Conservation (phyloP, 2,888 invertebrate genomes). For the Idaea aversata region DNA sequence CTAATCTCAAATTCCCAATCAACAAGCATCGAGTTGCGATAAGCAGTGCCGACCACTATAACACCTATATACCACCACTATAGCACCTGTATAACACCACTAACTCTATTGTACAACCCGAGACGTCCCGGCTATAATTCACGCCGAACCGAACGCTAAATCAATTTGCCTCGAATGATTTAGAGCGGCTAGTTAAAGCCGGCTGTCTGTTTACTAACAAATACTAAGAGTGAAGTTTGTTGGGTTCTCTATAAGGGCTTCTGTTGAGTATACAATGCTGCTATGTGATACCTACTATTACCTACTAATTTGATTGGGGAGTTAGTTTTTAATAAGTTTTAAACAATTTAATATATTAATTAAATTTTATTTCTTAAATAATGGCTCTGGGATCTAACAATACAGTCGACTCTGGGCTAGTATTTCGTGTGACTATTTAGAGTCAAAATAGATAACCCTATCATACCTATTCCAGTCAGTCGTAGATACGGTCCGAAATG, state of each 20-base stretch:
- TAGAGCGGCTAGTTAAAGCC: constrained; percentile 9
- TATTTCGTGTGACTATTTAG: no score
- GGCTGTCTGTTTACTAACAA: constrained; percentile 13
- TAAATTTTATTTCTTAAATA: no score
- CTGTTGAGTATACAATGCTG: not conserved
- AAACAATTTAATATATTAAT: no score
- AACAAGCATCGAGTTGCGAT: not conserved
- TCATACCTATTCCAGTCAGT: no score
- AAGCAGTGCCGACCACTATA: not conserved
- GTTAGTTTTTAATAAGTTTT: not conserved
- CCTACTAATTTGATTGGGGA: not conserved
- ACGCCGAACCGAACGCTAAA: constrained; percentile 24
- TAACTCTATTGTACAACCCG: constrained; percentile 3
- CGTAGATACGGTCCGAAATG: no score
- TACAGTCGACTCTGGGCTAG: no score
- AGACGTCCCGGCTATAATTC: constrained; percentile 18
- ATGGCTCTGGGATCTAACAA: no score
- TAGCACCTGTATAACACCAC: not conserved
- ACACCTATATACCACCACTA: not conserved
- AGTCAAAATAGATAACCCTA: no score
- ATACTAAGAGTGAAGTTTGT: constrained; percentile 3
- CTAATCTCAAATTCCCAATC: not conserved
- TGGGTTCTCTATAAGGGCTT: not conserved
- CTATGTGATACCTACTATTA: not conserved
- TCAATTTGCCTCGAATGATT: constrained; percentile 26